Evolutionary conservation across 2,797 vertebrate species (phyloP), one percentile per base, ranked within the genome.

Genomic region (Labeo calbasu): DNA sequence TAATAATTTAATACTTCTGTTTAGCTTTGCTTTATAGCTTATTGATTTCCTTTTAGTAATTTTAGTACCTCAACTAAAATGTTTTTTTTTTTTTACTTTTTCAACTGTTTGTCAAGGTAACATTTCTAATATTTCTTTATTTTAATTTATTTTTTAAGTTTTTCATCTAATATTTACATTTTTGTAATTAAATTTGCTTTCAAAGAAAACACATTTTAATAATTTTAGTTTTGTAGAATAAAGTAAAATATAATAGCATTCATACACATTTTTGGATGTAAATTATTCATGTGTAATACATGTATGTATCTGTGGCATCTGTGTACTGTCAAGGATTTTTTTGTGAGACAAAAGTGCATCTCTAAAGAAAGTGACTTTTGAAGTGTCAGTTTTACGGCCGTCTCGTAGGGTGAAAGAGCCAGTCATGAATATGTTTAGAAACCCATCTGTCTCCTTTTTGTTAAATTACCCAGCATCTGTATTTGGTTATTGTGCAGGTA

Each of bases 391-490:
- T 76, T 76, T 76, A 76, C 8, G 21, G 32, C 73, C 2, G 21
- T 23, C 73, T 40, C 23, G 32, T 76, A 12, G 51, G 2, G 51
- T 9, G 51, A 76, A 76, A 76, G 12, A 40, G 28, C 1, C 21
- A 8, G 12, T 76, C 51, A 76, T 57, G 17, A 75, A 76, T 57
- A 55, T 43, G 73, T 57, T 40, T 76, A 51, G 32, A 14, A 57
- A 40, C 73, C 73, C 73, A 76, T 76, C 32, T 76, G 73, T 76
- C 53, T 57, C 6, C 32, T 43, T 76, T 63, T 46, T 77, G 14
- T 63, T 77, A 25, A 77, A 46, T 46, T 28, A 63, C 12, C 57
- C 57, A 63, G 57, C 36, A 55, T 75, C 17, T 28, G 10, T 77
- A 63, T 23, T 59, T 43, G 8, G 28, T 48, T 48, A 25, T 28